Base-by-base conservation (phyloP, 2,888 invertebrate species). In the Cyrtodaria siliqua region DNA sequence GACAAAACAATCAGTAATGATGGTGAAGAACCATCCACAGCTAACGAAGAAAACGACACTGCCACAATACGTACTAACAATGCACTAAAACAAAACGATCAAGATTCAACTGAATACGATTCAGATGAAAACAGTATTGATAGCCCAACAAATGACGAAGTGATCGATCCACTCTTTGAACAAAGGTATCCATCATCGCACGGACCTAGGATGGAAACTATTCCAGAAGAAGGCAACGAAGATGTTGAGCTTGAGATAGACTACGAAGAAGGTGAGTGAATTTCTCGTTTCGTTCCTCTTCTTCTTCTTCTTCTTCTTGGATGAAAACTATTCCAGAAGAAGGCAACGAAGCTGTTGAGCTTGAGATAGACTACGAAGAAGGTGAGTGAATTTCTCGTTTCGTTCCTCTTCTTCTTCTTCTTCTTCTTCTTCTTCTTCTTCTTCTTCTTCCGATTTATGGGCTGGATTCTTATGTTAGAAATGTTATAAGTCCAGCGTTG, bases 261-360 rank as follows among this genome's bases (percentile, higher is more conserved):
- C 0, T 55, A 68, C 26, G 26, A 18, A 14, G 27, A 26, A 49
- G 71, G 75, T 75, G 67, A 33, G 33, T 33, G n/a, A n/a, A n/a
- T n/a, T n/a, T n/a, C n/a, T n/a, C n/a, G n/a, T n/a, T n/a, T n/a
- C n/a, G n/a, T n/a, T n/a, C n/a, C n/a, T n/a, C n/a, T n/a, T n/a
- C n/a, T n/a, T n/a, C n/a, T n/a, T n/a, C n/a, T n/a, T n/a, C n/a
- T n/a, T n/a, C n/a, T n/a, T n/a, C n/a, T n/a, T n/a, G 62, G 16
- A 80, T 80, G 79, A 75, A 75, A 44, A 75, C 79, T 0, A 80
- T 80, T 8, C 79, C 63, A 1, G 79, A 80, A 23, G 79, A 80
- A 52, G 59, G 38, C 12, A 38, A 33, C 2, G 55, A 68, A n/a
- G 73, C 61, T 12, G 55, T 67, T 18, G 77, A 78, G 16, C 9